Percentiles rank a stretch among this genome's conserved stretches.
Conservation (phyloP, 2,888 invertebrate species). For the Malthinus seriepunctatus region DNA sequence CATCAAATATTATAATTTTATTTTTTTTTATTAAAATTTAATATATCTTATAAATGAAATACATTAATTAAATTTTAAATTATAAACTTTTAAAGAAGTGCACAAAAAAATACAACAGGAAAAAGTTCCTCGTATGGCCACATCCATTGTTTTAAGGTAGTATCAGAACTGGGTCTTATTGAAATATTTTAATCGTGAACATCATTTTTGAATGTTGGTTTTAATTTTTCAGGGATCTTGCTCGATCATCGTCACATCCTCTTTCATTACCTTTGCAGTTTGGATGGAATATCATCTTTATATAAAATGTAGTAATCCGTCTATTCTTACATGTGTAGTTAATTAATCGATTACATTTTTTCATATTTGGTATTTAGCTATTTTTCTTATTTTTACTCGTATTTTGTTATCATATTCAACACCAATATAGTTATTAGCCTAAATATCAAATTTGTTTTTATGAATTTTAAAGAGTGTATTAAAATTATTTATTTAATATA, state of each 20-base stretch:
- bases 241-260: constrained; percentile 15
- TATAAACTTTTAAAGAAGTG: no score
- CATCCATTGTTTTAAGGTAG: no score
- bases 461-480: constrained; percentile 24
- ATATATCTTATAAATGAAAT: no score
- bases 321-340: constrained; percentile 31
- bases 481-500: constrained; percentile 28
- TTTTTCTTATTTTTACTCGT: constrained; percentile 22
- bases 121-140: no score
- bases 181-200: background rate
- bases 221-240: constrained; percentile 18
- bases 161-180: background rate
- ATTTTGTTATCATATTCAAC: constrained; percentile 32
- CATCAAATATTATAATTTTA: no score
- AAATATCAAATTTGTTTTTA: constrained; percentile 23
- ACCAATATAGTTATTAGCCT: constrained; percentile 32
- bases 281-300: constrained; percentile 17
- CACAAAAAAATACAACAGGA: no score
- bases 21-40: no score
- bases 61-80: no score
- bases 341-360: constrained; percentile 21
- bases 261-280: constrained; percentile 22
- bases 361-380: constrained; percentile 10
- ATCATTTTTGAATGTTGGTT: background rate
- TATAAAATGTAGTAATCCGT: constrained; percentile 36